Percentiles rank a stretch among this genome's conserved stretches.
Evolutionary conservation across 2,113 vertebrate species (phyloP).

Genomic region (Paralichthys olivaceus): DNA sequence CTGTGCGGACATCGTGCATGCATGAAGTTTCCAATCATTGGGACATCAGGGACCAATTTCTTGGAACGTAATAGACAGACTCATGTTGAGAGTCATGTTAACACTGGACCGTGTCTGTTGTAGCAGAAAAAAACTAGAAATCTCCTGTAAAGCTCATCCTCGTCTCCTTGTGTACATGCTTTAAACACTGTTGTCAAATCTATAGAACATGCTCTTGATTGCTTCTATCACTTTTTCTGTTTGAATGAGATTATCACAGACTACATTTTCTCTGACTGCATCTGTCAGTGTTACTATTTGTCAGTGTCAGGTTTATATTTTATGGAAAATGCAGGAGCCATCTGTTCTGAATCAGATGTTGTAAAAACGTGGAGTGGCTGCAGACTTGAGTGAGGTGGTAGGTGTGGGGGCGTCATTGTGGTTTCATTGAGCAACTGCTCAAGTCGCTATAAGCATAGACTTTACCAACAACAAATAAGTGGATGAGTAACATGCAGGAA

Average conservation of each 20-base stretch:
- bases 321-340: slow-evolving; percentile 23
- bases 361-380: not conserved
- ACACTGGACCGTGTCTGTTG: slow-evolving; percentile 22
- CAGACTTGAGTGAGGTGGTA: not conserved
- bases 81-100: slow-evolving; percentile 52
- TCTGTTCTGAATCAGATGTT: slow-evolving; percentile 33
- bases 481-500: too few relatives aligned
- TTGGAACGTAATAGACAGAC: slow-evolving; percentile 33
- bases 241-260: slow-evolving; percentile 10
- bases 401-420: not conserved
- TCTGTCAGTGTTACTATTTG: slow-evolving; percentile 22
- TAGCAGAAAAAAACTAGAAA: slow-evolving; percentile 11
- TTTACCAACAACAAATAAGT: not conserved
- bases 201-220: not conserved
- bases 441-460: not conserved
- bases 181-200: slow-evolving; percentile 7
- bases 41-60: slow-evolving; percentile 48
- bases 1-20: slow-evolving; percentile 26
- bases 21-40: slow-evolving; percentile 47
- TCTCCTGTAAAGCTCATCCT: slow-evolving; percentile 8
- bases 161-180: slow-evolving; percentile 18
- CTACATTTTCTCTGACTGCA: slow-evolving; percentile 12
- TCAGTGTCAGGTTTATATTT: slow-evolving; percentile 26
- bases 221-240: not conserved
- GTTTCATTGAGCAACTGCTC: slow-evolving; percentile 2